Evolutionary conservation across 2,797 vertebrate species (phyloP).

Genomic region (Gymnoscopelus microlampas): DNA sequence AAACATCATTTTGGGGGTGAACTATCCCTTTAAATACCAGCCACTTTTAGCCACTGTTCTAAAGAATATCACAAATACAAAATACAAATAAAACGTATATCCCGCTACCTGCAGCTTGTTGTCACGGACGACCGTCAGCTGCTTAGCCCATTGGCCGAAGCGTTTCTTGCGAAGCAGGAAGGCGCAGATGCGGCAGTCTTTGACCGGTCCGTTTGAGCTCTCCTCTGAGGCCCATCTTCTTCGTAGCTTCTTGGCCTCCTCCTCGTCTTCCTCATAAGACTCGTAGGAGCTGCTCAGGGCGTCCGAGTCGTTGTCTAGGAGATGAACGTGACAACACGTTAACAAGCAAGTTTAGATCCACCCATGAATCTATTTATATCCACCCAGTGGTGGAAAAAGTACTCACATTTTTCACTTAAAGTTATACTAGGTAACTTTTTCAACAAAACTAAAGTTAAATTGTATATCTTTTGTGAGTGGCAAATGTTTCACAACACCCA

Average conservation of each 20-base stretch:
- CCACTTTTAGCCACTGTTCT: neutral
- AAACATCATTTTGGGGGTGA: too few relatives aligned
- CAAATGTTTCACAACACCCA: too few relatives aligned
- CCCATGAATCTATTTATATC: too few relatives aligned
- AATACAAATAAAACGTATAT: neutral
- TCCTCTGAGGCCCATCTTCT: slow-evolving; percentile 92
- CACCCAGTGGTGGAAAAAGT: too few relatives aligned
- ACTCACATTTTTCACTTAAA: too few relatives aligned
- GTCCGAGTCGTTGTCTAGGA: slow-evolving; percentile 96
- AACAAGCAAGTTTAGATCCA: too few relatives aligned
- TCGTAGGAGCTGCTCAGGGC: slow-evolving; percentile 98
- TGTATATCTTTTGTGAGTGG: too few relatives aligned
- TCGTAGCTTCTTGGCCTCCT: slow-evolving; percentile 88
- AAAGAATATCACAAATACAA: neutral
- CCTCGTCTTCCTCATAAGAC: slow-evolving; percentile 97
- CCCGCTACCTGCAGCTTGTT: slow-evolving; percentile 90
- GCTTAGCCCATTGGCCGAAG: slow-evolving; percentile 97
- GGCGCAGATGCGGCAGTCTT: slow-evolving; percentile 92
- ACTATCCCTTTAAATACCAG: too few relatives aligned
- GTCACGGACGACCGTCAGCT: slow-evolving; percentile 92
- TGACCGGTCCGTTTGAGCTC: slow-evolving; percentile 87
- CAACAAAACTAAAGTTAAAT: too few relatives aligned
- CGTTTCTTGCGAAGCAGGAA: slow-evolving; percentile 97
- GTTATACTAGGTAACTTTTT: too few relatives aligned
- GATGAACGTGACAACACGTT: neutral